phyloP scores from a whole-genome alignment of 2,888 invertebrate species.

The Neoaliturus tenellus region DNA sequence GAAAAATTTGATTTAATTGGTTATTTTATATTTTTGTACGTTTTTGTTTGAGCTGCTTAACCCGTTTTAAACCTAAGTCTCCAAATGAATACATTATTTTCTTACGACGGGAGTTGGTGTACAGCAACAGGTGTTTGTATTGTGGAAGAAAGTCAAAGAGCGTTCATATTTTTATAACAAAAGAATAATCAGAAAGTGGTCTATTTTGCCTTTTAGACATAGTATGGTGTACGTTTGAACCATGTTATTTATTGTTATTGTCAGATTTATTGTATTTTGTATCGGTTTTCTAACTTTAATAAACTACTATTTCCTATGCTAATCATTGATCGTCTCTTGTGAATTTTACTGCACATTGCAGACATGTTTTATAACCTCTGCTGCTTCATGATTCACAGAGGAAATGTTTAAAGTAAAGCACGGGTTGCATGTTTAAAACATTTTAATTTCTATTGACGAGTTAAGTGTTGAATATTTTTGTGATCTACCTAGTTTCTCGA shows the following conservation, averaged over 20 bases:
- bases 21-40: background rate
- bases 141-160: constrained; percentile 51
- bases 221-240: constrained; percentile 38
- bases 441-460: too few species aligned
- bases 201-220: constrained; percentile 50
- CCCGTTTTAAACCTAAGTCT: background rate
- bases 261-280: constrained; percentile 3
- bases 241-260: constrained; percentile 39
- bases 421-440: too few species aligned
- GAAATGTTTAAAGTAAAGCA: too few species aligned
- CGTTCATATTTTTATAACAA: constrained; percentile 57
- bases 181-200: constrained; percentile 27
- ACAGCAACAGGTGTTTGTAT: constrained; percentile 38
- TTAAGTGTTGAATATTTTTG: background rate
- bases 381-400: too few species aligned
- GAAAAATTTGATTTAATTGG: background rate
- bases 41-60: background rate
- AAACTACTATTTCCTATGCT: background rate
- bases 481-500: too few species aligned
- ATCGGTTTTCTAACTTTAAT: background rate
- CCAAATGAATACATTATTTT: constrained; percentile 14
- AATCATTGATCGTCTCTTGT: background rate
- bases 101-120: background rate
- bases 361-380: too few species aligned
- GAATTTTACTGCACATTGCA: too few species aligned